These are phyloP conservation scores for Nylanderia fulva DNA, from an alignment of 1,140 invertebrate genomes.

Conservation along the genomic window DNA sequence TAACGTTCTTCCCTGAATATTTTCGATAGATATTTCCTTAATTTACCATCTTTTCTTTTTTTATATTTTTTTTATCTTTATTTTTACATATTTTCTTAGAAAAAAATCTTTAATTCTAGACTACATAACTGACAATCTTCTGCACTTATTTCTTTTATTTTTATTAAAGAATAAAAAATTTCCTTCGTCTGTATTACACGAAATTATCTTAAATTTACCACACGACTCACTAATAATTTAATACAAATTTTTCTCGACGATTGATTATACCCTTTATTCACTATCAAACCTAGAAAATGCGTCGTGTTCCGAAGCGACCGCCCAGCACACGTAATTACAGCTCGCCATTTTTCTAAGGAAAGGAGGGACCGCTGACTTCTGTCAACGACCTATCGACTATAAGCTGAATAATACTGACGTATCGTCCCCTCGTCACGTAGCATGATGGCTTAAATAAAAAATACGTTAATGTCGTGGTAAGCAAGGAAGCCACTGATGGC, in stretches of 20 bases:
- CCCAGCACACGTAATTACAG: conserved; percentile 40
- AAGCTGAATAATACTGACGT: conserved; percentile 12
- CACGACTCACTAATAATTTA: conserved; percentile 18
- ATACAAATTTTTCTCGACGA: conserved; percentile 33
- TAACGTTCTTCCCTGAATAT: not conserved
- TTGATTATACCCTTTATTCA: conserved; percentile 39
- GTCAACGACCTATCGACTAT: conserved; percentile 64
- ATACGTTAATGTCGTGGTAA: conserved; percentile 69
- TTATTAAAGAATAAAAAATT: not conserved
- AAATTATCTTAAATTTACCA: conserved; percentile 17
- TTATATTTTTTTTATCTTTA: not conserved
- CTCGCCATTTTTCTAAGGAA: conserved; percentile 54
- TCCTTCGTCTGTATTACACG: not conserved
- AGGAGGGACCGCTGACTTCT: conserved; percentile 54
- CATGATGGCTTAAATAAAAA: conserved; percentile 69
- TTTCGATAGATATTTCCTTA: not conserved
- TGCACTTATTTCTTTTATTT: not conserved
- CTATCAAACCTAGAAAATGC: conserved; percentile 18
- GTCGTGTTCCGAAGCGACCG: not conserved
- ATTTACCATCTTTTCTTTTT: not conserved
- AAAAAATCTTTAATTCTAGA: conserved; percentile 3
- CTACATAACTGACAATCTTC: not conserved
- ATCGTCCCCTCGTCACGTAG: conserved; percentile 42
- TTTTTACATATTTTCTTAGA: not conserved
- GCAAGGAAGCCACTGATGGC: conserved; percentile 5